Evolutionary conservation across 2,113 vertebrate species (phyloP).

Genomic region (Herpailurus yagouaroundi): DNA sequence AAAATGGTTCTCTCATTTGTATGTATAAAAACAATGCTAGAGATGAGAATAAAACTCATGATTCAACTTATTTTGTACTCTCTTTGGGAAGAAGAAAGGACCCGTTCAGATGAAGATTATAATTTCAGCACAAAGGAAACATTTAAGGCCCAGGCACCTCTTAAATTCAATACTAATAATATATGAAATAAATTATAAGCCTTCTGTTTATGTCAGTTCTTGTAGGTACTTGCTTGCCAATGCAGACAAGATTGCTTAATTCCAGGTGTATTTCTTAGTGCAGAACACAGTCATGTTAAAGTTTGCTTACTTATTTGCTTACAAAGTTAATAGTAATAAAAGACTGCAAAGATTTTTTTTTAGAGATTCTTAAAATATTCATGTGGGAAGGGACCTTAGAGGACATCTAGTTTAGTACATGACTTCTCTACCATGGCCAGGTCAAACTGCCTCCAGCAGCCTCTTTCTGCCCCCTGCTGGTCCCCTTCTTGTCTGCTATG

Average conservation of each 20-base stretch:
- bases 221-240: constrained; percentile 54
- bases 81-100: constrained; percentile 71
- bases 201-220: constrained; percentile 57
- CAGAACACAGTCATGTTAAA: constrained; percentile 20
- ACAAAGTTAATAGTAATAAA: constrained; percentile 45
- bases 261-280: constrained; percentile 57
- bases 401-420: constrained; percentile 9
- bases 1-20: constrained; percentile 71
- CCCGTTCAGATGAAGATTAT: constrained; percentile 64
- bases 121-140: constrained; percentile 68
- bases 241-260: constrained; percentile 26
- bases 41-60: constrained; percentile 64
- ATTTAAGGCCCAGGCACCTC: constrained; percentile 61
- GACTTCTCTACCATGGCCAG: neutral
- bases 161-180: constrained; percentile 66
- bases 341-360: neutral
- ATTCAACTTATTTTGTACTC: constrained; percentile 71
- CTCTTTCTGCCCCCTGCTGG: constrained; percentile 43
- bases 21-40: constrained; percentile 72
- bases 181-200: constrained; percentile 63
- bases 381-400: neutral
- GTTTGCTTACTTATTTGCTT: constrained; percentile 56
- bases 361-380: constrained; percentile 18
- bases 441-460: neutral
- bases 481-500: neutral